Percentiles rank a stretch among this genome's conserved stretches.
These are phyloP conservation scores for Urocynchramus pylzowi DNA, from an alignment of 2,113 vertebrate genomes.

Conservation along the genomic window DNA sequence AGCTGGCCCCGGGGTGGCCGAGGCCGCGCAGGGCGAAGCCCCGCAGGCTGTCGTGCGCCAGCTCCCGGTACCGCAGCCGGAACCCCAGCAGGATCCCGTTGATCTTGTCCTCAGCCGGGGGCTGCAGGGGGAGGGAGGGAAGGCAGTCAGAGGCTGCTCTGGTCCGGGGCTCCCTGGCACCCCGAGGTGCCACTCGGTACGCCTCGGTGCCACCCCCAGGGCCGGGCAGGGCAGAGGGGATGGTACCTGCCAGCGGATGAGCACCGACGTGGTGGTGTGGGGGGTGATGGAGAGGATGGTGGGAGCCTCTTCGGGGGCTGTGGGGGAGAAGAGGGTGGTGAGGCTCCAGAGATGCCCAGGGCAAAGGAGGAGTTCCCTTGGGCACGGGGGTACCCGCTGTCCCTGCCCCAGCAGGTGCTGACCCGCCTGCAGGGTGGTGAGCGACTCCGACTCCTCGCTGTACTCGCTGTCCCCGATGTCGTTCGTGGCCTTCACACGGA, in stretches of 20 bases:
- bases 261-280: conserved; percentile 92
- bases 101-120: conserved; percentile 89
- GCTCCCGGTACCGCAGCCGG: conserved; percentile 89
- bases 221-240: background rate
- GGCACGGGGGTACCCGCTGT: background rate
- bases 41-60: conserved; percentile 81
- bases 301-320: conserved; percentile 90
- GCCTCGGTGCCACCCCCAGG: background rate
- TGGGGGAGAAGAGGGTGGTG: background rate
- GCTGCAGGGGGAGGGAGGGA: conserved; percentile 53
- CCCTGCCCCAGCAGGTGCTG: conserved; percentile 19
- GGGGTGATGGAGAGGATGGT: conserved; percentile 88
- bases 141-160: background rate
- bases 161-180: fast-evolving
- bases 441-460: conserved; percentile 90
- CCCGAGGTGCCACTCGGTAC: fast-evolving
- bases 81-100: conserved; percentile 94
- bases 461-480: conserved; percentile 98
- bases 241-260: conserved; percentile 93
- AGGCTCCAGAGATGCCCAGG: background rate
- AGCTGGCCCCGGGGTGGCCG: conserved; percentile 72
- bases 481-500: conserved; percentile 93
- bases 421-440: conserved; percentile 97
- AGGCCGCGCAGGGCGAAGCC: conserved; percentile 76
- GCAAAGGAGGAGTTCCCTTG: background rate